Base-by-base conservation (phyloP, 2,113 vertebrate genomes). In the Haplotaxodon microlepis region DNA sequence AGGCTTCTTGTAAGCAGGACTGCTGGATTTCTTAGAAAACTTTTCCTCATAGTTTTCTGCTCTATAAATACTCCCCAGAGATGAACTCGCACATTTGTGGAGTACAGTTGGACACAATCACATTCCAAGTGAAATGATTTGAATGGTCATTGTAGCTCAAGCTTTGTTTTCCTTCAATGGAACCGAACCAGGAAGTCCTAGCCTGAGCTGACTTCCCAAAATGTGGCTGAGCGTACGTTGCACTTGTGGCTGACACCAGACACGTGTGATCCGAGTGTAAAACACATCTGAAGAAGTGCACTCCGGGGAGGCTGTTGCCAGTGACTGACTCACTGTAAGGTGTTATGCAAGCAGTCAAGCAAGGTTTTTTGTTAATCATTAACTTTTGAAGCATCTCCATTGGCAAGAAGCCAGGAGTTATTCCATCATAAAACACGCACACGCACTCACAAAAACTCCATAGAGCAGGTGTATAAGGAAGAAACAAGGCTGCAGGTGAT, bases 361-460 rank as follows among this genome's bases (percentile, higher is more conserved):
- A 4, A 42, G 19, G n/a, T 29, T 63, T 56, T 38, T 38, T 86
- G 57, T 69, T 84, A 56, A 88, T 42, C 21, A 59, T 89, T 86
- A 42, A 53, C 76, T 38, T 78, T 82, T 81, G 16, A 84, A 90
- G 66, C 42, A 29, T 16, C 87, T 86, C 84, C 61, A 27, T 3
- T 80, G 63, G 63, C 69, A 54, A n/a, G 21, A 81, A 47, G 16
- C 81, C 81, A 78, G 63, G 27, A 76, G 29, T 76, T 81, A 21
- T 79, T 86, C 51, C 42, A 79, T 71, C 36, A 34, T 17, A 61
- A 10, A 9, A 24, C 69, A 79, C 5, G 3, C 59, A 4, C 59
- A 12, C 17, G 21, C 19, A 69, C 34, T 1, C 36, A 71, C 7
- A 69, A 5, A 8, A 73, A 50, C 53, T 5, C 81, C 51, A 50